Conservation (phyloP, 2,797 vertebrate species). For the Hemitrygon akajei region DNA sequence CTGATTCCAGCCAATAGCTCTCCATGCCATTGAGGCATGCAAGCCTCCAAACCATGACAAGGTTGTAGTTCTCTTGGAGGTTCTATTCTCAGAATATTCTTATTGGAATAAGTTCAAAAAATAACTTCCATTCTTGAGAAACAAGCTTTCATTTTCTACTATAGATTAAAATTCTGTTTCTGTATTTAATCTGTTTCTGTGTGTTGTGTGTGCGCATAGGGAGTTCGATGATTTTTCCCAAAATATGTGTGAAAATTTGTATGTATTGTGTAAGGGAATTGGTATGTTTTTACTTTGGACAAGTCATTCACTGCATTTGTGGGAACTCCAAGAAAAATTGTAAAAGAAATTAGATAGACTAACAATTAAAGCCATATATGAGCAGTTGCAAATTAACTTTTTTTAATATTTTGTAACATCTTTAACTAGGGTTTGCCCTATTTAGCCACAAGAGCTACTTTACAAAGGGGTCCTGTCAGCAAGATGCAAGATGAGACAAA, state of each 20-base stretch:
- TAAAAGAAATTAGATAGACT: conserved; percentile 4
- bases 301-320: background rate
- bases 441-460: conserved; percentile 36
- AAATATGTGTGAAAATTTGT: background rate
- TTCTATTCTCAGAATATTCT: too few species aligned
- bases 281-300: background rate
- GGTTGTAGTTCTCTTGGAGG: too few species aligned
- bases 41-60: too few species aligned
- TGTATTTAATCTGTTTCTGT: background rate
- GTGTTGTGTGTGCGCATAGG: background rate
- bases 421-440: conserved; percentile 37
- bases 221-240: background rate
- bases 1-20: too few species aligned
- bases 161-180: background rate
- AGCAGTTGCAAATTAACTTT: conserved; percentile 10
- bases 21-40: too few species aligned
- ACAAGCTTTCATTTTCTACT: background rate
- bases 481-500: conserved; percentile 37
- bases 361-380: background rate
- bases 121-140: background rate
- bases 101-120: background rate
- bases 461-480: conserved; percentile 36
- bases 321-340: background rate
- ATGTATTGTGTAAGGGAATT: background rate
- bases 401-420: conserved; percentile 31